Base-by-base conservation (phyloP, 2,888 invertebrate species). In the Pseudococcus viburni region DNA sequence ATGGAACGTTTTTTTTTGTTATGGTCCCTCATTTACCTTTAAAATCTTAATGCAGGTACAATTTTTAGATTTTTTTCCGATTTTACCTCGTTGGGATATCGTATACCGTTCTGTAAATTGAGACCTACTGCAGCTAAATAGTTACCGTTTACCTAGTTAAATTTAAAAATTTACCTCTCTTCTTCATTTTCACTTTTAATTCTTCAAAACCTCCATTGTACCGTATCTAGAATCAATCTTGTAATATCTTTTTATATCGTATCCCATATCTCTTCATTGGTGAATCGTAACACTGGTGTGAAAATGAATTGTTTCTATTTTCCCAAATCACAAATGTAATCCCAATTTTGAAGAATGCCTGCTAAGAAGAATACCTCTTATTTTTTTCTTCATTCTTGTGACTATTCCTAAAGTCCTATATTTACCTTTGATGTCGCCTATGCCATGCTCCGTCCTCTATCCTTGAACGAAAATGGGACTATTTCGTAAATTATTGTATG, bases 401-500 rank as follows among this genome's bases (percentile, higher is more conserved):
- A 11, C 9, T 8, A 48, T 26, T 26, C n/a, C 26, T 26, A 12
- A 2, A 64, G 3, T 3, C 17, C 17, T 68, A 26, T 68, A 26
- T 3, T 9, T 8, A 68, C 68, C 68, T 68, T 68, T 68, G 12
- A 68, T 26, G n/a, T 68, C 68, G 4, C 68, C 68, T 3, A 22
- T 0, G 8, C 68, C 68, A 68, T 68, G n/a, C 68, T 26, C 68
- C 68, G n/a, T 68, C n/a, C 26, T 26, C 68, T 68, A 19, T 68
- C 68, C 17, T 68, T 68, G 26, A 26, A 68, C 22, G 68, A 68
- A 26, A 33, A 26, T 68, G 68, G 22, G 26, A 68, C 6, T 68
- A 68, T 68, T 68, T 68, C 68, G 12, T 68, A 68, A 12, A 68
- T 68, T 68, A 68, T 68, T 4, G 68, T 68, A 26, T 68, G 68